A percentile compares a stretch with the other conserved stretches of the same genome.
Conservation (phyloP, 1,140 invertebrate genomes). For the Aphidius ervi region DNA sequence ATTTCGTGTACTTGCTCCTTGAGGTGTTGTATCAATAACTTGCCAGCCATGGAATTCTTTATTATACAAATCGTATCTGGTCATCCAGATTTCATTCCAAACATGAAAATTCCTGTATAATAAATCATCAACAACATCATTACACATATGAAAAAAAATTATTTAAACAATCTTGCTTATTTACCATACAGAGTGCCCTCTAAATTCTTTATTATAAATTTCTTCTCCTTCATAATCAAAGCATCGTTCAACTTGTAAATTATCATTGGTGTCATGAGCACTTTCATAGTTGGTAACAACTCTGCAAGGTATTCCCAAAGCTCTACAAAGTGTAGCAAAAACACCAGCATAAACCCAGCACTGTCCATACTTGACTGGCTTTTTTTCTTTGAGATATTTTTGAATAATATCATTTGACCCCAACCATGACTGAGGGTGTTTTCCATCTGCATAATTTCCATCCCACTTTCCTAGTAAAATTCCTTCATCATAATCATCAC, state of each 20-base stretch:
- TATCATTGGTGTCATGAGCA: conserved; percentile 87
- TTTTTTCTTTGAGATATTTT: conserved; percentile 77
- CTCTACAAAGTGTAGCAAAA: conserved; percentile 80
- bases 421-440: conserved; percentile 79
- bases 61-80: conserved; percentile 52
- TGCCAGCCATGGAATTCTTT: conserved; percentile 72
- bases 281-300: conserved; percentile 84
- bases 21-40: conserved; percentile 88
- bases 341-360: conserved; percentile 95
- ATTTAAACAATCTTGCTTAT: background rate
- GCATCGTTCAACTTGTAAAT: conserved; percentile 85
- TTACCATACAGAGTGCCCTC: conserved; percentile 82
- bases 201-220: conserved; percentile 61
- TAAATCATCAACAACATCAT: too few species aligned
- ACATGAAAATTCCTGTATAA: conserved; percentile 81
- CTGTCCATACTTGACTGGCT: conserved; percentile 88
- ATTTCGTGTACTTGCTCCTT: conserved; percentile 65
- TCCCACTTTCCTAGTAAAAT: conserved; percentile 82
- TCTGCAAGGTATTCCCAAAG: conserved; percentile 81
- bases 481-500: conserved; percentile 80
- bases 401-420: conserved; percentile 83
- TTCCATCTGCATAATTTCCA: conserved; percentile 77
- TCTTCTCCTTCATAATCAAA: conserved; percentile 70
- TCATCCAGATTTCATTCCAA: conserved; percentile 95
- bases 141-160: conserved; percentile 10